phyloP scores from a whole-genome alignment of 1,140 invertebrate species.

The Acyrthosiphon pisum region DNA sequence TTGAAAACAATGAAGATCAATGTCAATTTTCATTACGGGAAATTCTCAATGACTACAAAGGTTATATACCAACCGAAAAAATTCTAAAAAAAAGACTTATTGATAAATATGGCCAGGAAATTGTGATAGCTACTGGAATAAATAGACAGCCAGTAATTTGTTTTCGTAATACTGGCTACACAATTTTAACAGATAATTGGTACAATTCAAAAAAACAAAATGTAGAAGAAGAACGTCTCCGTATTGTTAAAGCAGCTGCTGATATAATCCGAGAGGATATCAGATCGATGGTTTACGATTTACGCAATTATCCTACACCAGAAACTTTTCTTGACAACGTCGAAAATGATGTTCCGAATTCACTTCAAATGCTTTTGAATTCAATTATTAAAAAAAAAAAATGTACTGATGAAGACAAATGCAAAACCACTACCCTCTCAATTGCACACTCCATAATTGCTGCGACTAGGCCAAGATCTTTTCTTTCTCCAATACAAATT shows the following conservation, averaged over 20 bases:
- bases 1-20: constrained; percentile 1
- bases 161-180: constrained; percentile 23
- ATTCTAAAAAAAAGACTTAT: constrained; percentile 16
- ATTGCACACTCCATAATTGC: constrained; percentile 61
- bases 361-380: neutral
- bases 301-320: constrained; percentile 9
- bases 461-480: constrained; percentile 60
- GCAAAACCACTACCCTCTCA: constrained; percentile 53
- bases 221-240: constrained; percentile 60
- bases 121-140: constrained; percentile 8
- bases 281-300: constrained; percentile 61
- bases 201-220: constrained; percentile 48
- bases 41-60: neutral
- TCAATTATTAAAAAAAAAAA: neutral
- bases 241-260: constrained; percentile 61
- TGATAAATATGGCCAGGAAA: neutral
- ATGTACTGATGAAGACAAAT: neutral
- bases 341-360: neutral
- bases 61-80: neutral
- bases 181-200: neutral
- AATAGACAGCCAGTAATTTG: neutral
- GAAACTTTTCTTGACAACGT: neutral
- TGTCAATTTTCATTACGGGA: constrained; percentile 9
- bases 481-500: constrained; percentile 60
- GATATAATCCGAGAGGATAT: constrained; percentile 63